A percentile compares a stretch with the other conserved stretches of the same genome.
Conservation (phyloP, 1,140 invertebrate genomes). For the Drosophila trapezifrons region DNA sequence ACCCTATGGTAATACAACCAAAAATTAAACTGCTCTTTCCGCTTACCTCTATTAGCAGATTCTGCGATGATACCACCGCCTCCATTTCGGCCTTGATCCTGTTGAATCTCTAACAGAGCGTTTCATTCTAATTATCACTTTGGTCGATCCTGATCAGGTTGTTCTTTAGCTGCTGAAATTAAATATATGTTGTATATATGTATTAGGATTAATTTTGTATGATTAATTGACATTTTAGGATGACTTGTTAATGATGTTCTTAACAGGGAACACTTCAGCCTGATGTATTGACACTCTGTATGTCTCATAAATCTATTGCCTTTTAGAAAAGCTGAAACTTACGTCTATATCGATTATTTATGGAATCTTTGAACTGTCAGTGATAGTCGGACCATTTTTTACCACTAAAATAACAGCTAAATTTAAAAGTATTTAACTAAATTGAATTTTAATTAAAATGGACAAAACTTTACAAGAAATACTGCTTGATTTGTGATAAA, state of each 20-base stretch:
- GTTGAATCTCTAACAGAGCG: slow-evolving; percentile 66
- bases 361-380: background rate
- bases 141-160: slow-evolving; percentile 86
- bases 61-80: slow-evolving; percentile 65
- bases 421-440: background rate
- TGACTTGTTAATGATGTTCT: background rate
- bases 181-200: too few species aligned
- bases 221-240: too few species aligned
- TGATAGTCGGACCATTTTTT: too few species aligned
- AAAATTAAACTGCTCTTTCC: too few species aligned
- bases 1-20: too few species aligned
- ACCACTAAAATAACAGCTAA: background rate
- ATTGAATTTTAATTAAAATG: background rate
- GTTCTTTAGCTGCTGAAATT: slow-evolving; percentile 88
- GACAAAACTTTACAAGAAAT: too few species aligned
- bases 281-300: background rate
- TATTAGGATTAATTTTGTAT: too few species aligned
- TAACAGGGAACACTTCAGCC: too few species aligned
- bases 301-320: background rate
- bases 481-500: too few species aligned
- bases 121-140: slow-evolving; percentile 59
- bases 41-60: slow-evolving; percentile 66
- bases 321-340: background rate
- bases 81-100: slow-evolving; percentile 77
- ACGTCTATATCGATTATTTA: background rate